phyloP scores from a whole-genome alignment of 2,888 invertebrate species.

The Rhogogaster chlorosoma region DNA sequence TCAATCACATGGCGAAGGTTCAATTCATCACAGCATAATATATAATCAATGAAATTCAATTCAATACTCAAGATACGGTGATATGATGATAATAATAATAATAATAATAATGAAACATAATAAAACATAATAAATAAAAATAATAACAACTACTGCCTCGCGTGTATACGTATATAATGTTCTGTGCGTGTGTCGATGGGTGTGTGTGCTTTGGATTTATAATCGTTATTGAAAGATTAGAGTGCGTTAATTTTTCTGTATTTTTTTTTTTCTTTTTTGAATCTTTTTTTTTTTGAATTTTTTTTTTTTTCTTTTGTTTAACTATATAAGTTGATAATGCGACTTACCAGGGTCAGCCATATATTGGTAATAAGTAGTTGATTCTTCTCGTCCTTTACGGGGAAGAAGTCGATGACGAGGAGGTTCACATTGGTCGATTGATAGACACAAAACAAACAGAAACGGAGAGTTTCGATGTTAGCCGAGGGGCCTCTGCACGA shows the following conservation, averaged over 20 bases:
- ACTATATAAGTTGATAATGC: conserved; percentile 61
- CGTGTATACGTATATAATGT: conserved; percentile 8
- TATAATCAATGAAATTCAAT: background rate
- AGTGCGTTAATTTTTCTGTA: conserved; percentile 36
- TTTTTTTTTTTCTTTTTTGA: background rate
- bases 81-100: background rate
- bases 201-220: background rate
- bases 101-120: background rate
- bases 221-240: conserved; percentile 24
- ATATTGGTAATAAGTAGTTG: conserved; percentile 97
- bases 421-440: conserved; percentile 47
- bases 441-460: conserved; percentile 47
- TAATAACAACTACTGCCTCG: conserved; percentile 33
- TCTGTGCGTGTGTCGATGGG: conserved; percentile 5
- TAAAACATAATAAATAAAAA: background rate
- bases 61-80: background rate
- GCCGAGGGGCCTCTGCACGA: conserved; percentile 31
- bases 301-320: background rate
- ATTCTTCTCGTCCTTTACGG: conserved; percentile 94
- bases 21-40: conserved; percentile 7
- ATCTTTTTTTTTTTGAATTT: background rate
- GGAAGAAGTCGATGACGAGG: conserved; percentile 32
- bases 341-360: conserved; percentile 97
- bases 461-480: conserved; percentile 48
- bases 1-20: background rate